A percentile compares a stretch with the other conserved stretches of the same genome.
These are phyloP conservation scores for Iselma pallidipennis DNA, from an alignment of 2,888 invertebrate genomes.

Conservation along the genomic window DNA sequence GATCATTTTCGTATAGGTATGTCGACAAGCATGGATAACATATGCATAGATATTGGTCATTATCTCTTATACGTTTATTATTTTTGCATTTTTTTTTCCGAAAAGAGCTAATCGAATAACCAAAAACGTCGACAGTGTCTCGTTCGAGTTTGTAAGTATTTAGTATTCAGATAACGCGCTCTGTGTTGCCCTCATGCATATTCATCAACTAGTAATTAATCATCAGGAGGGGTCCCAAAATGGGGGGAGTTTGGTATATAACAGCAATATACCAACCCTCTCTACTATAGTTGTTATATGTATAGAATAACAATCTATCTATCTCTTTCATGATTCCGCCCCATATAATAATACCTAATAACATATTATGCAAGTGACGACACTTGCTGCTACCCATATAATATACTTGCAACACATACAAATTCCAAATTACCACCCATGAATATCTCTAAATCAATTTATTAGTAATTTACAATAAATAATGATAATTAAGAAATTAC, in stretches of 20 bases:
- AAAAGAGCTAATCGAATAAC: too few relatives aligned
- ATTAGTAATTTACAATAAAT: background rate
- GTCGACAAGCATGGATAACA: too few relatives aligned
- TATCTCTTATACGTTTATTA: too few relatives aligned
- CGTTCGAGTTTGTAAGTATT: slow-evolving; percentile 46
- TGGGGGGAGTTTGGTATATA: slow-evolving; percentile 1
- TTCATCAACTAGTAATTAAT: slow-evolving; percentile 55
- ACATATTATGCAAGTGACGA: slow-evolving; percentile 27
- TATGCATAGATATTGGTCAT: too few relatives aligned
- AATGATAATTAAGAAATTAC: background rate
- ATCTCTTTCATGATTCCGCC: background rate
- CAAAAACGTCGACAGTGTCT: slow-evolving; percentile 36
- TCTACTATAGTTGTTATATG: slow-evolving; percentile 26
- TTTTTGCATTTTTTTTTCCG: too few relatives aligned
- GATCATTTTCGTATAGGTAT: too few relatives aligned
- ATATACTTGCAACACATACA: too few relatives aligned
- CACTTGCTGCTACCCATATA: too few relatives aligned
- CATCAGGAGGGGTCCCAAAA: slow-evolving; percentile 46
- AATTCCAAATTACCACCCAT: background rate
- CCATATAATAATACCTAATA: slow-evolving; percentile 9
- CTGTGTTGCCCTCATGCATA: slow-evolving; percentile 51
- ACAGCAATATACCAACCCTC: slow-evolving; percentile 26
- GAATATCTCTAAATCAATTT: background rate
- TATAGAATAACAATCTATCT: too few relatives aligned
- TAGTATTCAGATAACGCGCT: slow-evolving; percentile 52